A percentile compares a stretch with the other conserved stretches of the same genome.
These are phyloP conservation scores for Limnephilus rhombicus DNA, from an alignment of 2,888 invertebrate species.

Conservation along the genomic window DNA sequence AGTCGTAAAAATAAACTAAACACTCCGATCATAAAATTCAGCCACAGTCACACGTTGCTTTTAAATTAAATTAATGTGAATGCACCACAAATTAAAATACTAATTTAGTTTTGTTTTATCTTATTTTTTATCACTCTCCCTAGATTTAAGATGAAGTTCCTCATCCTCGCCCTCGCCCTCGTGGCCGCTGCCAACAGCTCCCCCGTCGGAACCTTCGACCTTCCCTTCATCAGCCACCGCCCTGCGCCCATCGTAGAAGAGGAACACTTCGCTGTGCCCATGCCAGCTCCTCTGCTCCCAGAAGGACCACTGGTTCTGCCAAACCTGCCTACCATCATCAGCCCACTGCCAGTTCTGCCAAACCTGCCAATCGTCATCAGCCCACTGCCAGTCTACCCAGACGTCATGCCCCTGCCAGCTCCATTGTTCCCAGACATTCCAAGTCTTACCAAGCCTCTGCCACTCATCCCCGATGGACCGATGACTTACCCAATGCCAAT, in stretches of 20 bases:
- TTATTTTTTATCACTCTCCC: not conserved
- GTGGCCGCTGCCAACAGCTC: conserved; percentile 30
- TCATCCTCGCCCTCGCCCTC: conserved; percentile 34
- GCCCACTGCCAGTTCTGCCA: conserved; percentile 12
- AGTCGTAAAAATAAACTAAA: not conserved
- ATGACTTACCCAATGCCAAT: conserved; percentile 7
- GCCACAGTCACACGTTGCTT: too few relatives aligned
- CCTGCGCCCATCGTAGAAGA: conserved; percentile 1
- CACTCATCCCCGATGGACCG: not conserved
- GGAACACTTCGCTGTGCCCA: not conserved
- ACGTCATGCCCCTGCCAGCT: not conserved
- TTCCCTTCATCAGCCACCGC: not conserved
- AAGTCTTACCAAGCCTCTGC: not conserved
- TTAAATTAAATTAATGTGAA: not conserved
- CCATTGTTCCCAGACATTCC: not conserved
- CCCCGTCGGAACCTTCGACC: conserved; percentile 15
- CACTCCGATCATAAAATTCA: not conserved
- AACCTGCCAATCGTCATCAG: conserved; percentile 11
- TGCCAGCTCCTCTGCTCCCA: conserved; percentile 1
- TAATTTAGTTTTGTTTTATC: not conserved
- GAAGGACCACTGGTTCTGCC: conserved; percentile 20
- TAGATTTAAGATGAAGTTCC: conserved; percentile 48
- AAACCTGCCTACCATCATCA: conserved; percentile 9
- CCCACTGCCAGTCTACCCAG: conserved; percentile 29
- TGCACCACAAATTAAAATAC: not conserved